phyloP scores from a whole-genome alignment of 2,113 vertebrate genomes.

The Nerophis lumbriciformis region DNA sequence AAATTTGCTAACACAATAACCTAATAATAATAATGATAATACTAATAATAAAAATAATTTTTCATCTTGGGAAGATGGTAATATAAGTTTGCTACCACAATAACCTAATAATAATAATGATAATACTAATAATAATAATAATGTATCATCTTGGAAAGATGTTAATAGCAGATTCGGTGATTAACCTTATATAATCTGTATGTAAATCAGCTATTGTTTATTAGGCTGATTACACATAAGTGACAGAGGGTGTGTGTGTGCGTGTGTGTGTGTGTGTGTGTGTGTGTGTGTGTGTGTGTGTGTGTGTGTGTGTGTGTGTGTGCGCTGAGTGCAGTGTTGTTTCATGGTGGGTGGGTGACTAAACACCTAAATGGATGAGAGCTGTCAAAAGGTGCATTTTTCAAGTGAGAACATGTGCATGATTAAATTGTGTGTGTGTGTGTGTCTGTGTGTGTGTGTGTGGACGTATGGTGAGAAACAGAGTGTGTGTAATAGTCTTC shows the following conservation, averaged over 20 bases:
- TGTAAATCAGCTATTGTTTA: constrained; percentile 10
- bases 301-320: constrained; percentile 23
- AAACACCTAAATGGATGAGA: constrained; percentile 1
- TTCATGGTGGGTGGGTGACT: constrained; percentile 4
- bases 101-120: no score
- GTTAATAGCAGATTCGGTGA: not conserved
- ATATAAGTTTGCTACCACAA: no score
- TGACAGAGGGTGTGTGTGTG: constrained; percentile 23
- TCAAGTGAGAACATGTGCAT: not conserved
- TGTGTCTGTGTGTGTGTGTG: not conserved
- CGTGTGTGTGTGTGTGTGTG: no score
- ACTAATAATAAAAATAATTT: no score
- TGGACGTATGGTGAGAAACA: not conserved
- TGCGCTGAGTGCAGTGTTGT: not conserved
- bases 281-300: constrained; percentile 4
- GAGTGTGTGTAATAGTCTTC: not conserved
- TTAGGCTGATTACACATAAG: constrained; percentile 16
- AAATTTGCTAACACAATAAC: no score
- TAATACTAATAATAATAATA: no score
- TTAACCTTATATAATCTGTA: constrained; percentile 1
- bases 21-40: no score
- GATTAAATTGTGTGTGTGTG: not conserved
- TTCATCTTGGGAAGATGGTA: no score
- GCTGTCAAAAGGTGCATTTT: not conserved
- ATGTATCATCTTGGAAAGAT: no score